Evolutionary conservation across 1,140 invertebrate genomes (phyloP), one percentile per base, ranked within the genome.

Genomic region (Andricus grossulariae): DNA sequence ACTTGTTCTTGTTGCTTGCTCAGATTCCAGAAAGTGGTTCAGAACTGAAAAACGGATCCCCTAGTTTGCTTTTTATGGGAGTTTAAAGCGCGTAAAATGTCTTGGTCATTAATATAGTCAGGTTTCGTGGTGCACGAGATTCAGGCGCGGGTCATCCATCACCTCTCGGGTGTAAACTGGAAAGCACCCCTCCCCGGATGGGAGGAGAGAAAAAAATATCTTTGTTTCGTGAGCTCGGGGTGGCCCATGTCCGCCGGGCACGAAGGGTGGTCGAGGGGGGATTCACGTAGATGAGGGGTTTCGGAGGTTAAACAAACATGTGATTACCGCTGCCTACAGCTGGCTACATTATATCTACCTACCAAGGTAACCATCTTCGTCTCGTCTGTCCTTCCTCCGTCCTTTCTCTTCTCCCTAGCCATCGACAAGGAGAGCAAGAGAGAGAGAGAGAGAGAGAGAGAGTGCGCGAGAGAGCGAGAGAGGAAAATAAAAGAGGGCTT

Each of bases 271-370:
- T 84, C 82, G 60, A 55, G 51, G 80, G 70, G 76, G 77, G 80
- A 81, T 84, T 82, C 80, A 76, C 83, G 80, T 85, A 88, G 89
- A 91, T 91, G 90, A 91, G 88, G 87, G 90, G 90, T 90, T 91
- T 90, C 85, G 88, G 87, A 91, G 90, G 90, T 91, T 91, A 91
- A 91, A 91, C 90, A 91, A 91, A 91, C 90, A 91, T 91, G 87
- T 90, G 90, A 91, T 91, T 91, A 91, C 90, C 87, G 86, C 86
- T 89, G 88, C 88, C 89, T 90, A 91, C 90, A 91, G 90, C 89
- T 91, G 89, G 89, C 89, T 88, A 89, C 89, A 88, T 90, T 90
- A 88, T 90, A 88, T 88, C 89, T 87, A 78, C 86, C 88, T 88
- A 86, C 87, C 87, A 86, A 89, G 87, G 86, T 87, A 87, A 85